Conservation (phyloP, 2,888 invertebrate species). For the Xanthia togata region DNA sequence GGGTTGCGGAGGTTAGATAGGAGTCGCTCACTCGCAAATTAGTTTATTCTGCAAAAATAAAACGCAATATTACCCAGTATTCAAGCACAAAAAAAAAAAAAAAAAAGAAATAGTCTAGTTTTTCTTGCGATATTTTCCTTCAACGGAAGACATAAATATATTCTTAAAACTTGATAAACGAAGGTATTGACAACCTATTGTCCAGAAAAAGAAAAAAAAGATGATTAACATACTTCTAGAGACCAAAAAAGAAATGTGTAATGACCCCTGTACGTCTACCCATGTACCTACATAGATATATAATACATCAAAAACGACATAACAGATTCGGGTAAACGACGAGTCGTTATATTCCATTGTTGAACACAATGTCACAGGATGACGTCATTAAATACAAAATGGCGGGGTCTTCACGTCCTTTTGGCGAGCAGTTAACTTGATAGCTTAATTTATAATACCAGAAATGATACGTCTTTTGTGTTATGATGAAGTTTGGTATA, state of each 20-base stretch:
- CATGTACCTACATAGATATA: neutral
- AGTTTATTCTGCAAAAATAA: neutral
- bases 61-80: neutral
- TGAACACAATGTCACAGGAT: slow-evolving; percentile 41
- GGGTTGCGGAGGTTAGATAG: neutral
- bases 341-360: slow-evolving; percentile 53
- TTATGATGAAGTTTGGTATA: neutral
- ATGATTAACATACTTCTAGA: slow-evolving; percentile 3
- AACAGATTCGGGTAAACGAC: slow-evolving; percentile 51
- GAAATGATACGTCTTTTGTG: slow-evolving; percentile 25
- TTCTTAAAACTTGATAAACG: neutral
- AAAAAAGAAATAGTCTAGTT: neutral
- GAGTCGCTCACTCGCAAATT: neutral
- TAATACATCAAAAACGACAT: slow-evolving; percentile 21
- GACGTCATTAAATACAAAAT: slow-evolving; percentile 53
- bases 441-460: slow-evolving; percentile 43
- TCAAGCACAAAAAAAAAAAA: no score
- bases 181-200: slow-evolving; percentile 12
- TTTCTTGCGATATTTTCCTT: neutral
- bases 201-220: slow-evolving; percentile 2
- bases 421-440: slow-evolving; percentile 35
- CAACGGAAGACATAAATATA: neutral
- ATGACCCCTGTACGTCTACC: neutral
- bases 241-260: slow-evolving; percentile 14
- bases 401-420: slow-evolving; percentile 36